Evolutionary conservation across 2,797 vertebrate genomes (phyloP).

Genomic region (Lacerta bilineata): DNA sequence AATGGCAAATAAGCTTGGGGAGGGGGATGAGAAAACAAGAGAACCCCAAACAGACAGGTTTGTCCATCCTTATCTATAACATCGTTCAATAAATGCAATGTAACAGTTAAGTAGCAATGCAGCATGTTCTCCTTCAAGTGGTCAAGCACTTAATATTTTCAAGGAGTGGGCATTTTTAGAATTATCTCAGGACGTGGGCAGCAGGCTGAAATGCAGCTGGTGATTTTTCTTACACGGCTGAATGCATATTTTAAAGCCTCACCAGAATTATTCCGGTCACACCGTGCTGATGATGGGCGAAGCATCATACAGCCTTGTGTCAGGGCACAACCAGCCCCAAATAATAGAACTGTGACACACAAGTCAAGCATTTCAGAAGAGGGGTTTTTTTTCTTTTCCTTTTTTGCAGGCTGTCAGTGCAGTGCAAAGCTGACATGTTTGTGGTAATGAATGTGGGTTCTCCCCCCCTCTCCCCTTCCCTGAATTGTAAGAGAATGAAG

Average conservation of each 20-base stretch:
- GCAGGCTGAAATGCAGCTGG: neutral
- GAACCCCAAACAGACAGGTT: too few relatives aligned
- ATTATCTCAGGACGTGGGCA: neutral
- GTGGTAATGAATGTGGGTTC: neutral
- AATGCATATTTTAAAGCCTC: slow-evolving; percentile 24
- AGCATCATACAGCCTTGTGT: neutral
- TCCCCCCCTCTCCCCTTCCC: too few relatives aligned
- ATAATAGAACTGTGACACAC: neutral
- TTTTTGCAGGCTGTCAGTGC: neutral
- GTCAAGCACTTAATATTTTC: accelerated
- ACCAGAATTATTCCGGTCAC: neutral
- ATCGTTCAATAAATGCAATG: neutral
- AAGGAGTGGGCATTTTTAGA: neutral
- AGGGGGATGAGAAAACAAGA: too few relatives aligned
- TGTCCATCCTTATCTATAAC: too few relatives aligned
- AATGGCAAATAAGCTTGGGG: too few relatives aligned
- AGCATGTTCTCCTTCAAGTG: accelerated
- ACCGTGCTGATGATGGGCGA: neutral
- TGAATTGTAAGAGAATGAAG: accelerated
- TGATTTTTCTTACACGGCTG: neutral
- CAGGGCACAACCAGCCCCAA: neutral
- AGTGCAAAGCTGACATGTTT: neutral
- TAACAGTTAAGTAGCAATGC: neutral
- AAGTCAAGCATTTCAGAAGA: accelerated
- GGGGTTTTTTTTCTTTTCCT: accelerated